Evolutionary conservation across 2,113 vertebrate genomes (phyloP).

Genomic region (Danionella cerebrum): DNA sequence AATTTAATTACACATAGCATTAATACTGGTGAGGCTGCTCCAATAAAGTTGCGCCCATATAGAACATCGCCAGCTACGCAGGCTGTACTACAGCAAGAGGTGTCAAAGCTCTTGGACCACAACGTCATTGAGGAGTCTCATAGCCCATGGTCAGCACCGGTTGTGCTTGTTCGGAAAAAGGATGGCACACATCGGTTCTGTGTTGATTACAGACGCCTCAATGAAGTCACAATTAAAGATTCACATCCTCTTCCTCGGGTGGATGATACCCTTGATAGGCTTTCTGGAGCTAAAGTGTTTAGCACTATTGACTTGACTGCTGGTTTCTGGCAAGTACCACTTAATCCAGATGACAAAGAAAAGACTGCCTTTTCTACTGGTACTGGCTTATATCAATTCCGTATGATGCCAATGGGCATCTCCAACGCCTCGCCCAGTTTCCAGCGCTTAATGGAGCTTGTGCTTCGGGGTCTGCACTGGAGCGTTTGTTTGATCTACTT

Average conservation of each 20-base stretch:
- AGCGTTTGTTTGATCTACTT: background rate
- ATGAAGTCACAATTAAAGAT: constrained; percentile 12
- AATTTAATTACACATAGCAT: background rate
- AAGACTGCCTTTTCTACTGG: constrained; percentile 20
- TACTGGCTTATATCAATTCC: constrained; percentile 6
- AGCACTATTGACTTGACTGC: constrained; percentile 4
- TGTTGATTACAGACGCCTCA: background rate
- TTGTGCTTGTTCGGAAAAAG: constrained; percentile 8
- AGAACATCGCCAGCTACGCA: background rate
- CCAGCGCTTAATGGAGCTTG: background rate
- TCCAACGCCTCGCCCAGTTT: constrained; percentile 9
- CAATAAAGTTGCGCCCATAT: constrained; percentile 5
- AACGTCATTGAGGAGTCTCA: constrained; percentile 10
- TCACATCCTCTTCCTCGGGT: constrained; percentile 5
- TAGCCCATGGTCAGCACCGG: constrained; percentile 13
- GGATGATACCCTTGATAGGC: constrained; percentile 9
- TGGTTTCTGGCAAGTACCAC: constrained; percentile 16
- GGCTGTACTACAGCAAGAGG: background rate
- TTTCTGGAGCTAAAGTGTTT: background rate
- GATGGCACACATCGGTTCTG: constrained; percentile 19
- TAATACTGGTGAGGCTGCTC: background rate
- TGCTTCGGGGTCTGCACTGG: constrained; percentile 13
- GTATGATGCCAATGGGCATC: constrained; percentile 24
- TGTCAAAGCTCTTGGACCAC: constrained; percentile 9
- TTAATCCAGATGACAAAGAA: constrained; percentile 2